Conservation (phyloP, 1,140 invertebrate genomes). For the Archivesica marissinica region DNA sequence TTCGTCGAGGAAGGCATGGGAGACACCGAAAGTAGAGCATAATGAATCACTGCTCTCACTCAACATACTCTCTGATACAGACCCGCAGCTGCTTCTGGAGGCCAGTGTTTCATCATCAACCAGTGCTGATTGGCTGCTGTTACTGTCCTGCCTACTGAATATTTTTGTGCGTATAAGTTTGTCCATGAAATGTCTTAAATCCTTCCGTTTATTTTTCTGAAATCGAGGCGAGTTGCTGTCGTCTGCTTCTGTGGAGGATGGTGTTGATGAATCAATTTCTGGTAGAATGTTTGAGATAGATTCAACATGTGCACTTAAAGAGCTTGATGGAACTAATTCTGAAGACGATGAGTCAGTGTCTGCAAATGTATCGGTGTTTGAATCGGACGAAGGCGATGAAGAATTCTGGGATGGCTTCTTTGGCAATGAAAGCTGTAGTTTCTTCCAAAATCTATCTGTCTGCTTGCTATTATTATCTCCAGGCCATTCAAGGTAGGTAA, state of each 20-base stretch:
- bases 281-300: neutral
- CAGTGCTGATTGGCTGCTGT: slow-evolving; percentile 54
- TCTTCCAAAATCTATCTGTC: slow-evolving; percentile 75
- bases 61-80: slow-evolving; percentile 38
- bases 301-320: neutral
- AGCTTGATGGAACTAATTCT: neutral
- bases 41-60: slow-evolving; percentile 40
- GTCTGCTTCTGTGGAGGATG: neutral
- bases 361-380: neutral
- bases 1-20: neutral
- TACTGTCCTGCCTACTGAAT: slow-evolving; percentile 54
- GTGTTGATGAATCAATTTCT: slow-evolving; percentile 7
- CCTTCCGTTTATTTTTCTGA: slow-evolving; percentile 26
- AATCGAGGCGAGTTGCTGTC: neutral
- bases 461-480: slow-evolving; percentile 70
- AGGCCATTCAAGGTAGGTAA: slow-evolving; percentile 80
- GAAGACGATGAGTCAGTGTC: neutral
- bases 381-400: neutral
- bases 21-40: neutral
- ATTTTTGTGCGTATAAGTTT: slow-evolving; percentile 44
- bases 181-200: slow-evolving; percentile 49
- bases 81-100: slow-evolving; percentile 45
- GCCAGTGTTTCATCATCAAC: slow-evolving; percentile 44
- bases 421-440: slow-evolving; percentile 75
- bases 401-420: slow-evolving; percentile 68